Evolutionary conservation across 2,888 invertebrate genomes (phyloP).

Genomic region (Seira musarum): DNA sequence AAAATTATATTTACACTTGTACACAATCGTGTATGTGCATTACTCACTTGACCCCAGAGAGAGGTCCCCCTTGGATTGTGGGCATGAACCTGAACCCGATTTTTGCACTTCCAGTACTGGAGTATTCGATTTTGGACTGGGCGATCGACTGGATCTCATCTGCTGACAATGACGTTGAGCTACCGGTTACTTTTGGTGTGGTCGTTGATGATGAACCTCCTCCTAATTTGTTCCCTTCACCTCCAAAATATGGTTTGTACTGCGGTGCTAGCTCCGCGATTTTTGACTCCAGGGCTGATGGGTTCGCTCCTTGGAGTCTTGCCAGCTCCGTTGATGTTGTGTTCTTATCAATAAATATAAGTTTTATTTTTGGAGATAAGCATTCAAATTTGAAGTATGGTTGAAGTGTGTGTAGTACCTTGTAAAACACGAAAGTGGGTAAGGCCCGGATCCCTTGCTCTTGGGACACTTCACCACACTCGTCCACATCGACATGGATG

Average conservation of each 20-base stretch:
- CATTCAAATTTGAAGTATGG: background rate
- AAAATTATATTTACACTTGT: background rate
- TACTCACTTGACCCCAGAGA: conserved; percentile 11
- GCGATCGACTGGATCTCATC: conserved; percentile 26
- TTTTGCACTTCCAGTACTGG: background rate
- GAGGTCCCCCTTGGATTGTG: background rate
- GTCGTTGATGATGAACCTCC: background rate
- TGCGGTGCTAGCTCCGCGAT: conserved; percentile 16
- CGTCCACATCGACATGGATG: conserved; percentile 36
- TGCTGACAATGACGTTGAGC: too few relatives aligned
- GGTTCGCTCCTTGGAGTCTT: conserved; percentile 36
- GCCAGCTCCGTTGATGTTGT: conserved; percentile 12
- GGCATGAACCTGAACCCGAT: conserved; percentile 30
- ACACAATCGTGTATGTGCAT: background rate
- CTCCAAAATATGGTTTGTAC: conserved; percentile 12
- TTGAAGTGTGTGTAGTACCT: conserved; percentile 1
- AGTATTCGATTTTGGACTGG: conserved; percentile 15
- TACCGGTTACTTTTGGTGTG: too few relatives aligned
- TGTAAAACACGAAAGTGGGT: conserved; percentile 41
- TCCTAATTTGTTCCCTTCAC: conserved; percentile 30
- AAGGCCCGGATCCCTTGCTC: conserved; percentile 22
- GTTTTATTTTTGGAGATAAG: background rate
- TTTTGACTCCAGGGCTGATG: background rate
- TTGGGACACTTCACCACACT: conserved; percentile 22
- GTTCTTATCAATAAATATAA: conserved; percentile 17